phyloP scores from a whole-genome alignment of 2,888 invertebrate species.

The Yponomeuta cagnagella region DNA sequence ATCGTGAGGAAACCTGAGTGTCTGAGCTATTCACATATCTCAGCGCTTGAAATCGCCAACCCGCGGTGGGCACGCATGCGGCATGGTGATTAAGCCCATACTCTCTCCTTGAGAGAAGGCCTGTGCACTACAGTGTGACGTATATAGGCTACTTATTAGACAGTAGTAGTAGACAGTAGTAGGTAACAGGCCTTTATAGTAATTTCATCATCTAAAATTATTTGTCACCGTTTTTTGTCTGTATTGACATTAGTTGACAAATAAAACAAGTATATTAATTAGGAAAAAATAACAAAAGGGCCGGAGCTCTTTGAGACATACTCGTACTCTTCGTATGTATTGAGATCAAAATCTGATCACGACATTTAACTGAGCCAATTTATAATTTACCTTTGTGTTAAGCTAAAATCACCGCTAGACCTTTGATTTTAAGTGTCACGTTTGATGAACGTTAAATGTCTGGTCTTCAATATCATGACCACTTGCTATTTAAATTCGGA shows the following conservation, averaged over 20 bases:
- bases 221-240: too few species aligned
- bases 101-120: too few species aligned
- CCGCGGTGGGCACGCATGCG: too few species aligned
- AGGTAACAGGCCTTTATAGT: too few species aligned
- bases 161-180: too few species aligned
- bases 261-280: background rate
- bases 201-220: too few species aligned
- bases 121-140: too few species aligned
- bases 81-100: too few species aligned
- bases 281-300: background rate
- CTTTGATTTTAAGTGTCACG: background rate
- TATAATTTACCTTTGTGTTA: background rate
- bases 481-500: constrained; percentile 42
- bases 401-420: background rate
- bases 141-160: too few species aligned
- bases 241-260: background rate
- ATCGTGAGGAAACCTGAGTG: too few species aligned
- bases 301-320: background rate
- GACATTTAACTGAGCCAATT: background rate
- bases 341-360: background rate
- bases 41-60: too few species aligned
- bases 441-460: background rate
- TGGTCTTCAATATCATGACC: constrained; percentile 24
- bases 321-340: background rate
- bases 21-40: too few species aligned